Percentiles rank a stretch among this genome's conserved stretches.
Conservation (phyloP, 2,113 vertebrate genomes). For the Proterorhinus semilunaris region DNA sequence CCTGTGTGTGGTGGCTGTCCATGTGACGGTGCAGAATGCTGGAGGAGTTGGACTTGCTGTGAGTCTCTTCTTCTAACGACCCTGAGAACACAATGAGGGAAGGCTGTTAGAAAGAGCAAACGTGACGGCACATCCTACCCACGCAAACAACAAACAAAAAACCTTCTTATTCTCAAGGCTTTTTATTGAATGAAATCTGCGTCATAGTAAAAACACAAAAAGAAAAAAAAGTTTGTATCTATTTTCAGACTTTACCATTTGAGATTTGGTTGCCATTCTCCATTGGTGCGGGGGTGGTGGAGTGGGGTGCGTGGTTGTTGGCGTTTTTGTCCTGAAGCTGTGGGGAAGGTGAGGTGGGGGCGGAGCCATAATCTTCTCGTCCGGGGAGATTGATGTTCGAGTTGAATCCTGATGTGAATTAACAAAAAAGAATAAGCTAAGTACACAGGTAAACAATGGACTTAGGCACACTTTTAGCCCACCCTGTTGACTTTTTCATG, state of each 20-base stretch:
- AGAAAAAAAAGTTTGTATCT: neutral
- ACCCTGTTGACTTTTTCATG: neutral
- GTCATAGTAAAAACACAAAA: neutral
- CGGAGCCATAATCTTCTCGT: slow-evolving; percentile 79
- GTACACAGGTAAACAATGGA: neutral
- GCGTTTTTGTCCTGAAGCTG: slow-evolving; percentile 92
- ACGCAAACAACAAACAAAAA: slow-evolving; percentile 8
- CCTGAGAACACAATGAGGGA: slow-evolving; percentile 70
- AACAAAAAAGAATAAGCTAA: neutral
- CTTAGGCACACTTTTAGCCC: neutral
- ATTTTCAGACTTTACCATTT: slow-evolving; percentile 75
- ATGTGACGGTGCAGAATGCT: slow-evolving; percentile 81
- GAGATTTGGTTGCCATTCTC: slow-evolving; percentile 94
- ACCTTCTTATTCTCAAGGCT: neutral
- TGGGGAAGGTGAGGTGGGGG: slow-evolving; percentile 74
- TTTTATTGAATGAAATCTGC: neutral
- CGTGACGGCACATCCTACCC: slow-evolving; percentile 10
- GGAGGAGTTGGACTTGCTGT: slow-evolving; percentile 77
- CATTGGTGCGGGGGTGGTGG: slow-evolving; percentile 73
- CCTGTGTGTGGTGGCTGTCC: slow-evolving; percentile 90
- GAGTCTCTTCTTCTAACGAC: slow-evolving; percentile 83
- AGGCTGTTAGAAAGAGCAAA: neutral
- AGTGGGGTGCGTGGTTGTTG: slow-evolving; percentile 84
- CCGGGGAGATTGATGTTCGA: slow-evolving; percentile 88
- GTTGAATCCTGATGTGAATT: slow-evolving; percentile 80